Percentiles rank a stretch among this genome's conserved stretches.
Evolutionary conservation across 23 tunicate genomes (phyloP).

Genomic region (Styela plicata): DNA sequence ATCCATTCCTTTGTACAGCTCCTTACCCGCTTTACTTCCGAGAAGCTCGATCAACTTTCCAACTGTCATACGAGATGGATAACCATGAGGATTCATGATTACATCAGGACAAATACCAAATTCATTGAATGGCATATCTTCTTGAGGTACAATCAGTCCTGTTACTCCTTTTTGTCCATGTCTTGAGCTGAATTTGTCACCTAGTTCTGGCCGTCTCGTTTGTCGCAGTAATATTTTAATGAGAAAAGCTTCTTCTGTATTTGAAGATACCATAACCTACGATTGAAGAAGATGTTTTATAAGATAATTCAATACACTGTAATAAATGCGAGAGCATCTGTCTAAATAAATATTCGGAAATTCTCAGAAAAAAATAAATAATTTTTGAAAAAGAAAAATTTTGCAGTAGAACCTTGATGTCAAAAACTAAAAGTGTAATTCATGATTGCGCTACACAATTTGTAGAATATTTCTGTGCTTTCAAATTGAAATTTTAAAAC

Average conservation of each 20-base stretch:
- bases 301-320: too few relatives aligned
- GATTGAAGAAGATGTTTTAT: too few relatives aligned
- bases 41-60: slow-evolving; percentile 90
- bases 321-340: too few relatives aligned
- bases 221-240: slow-evolving; percentile 79
- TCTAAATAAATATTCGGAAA: too few relatives aligned
- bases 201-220: slow-evolving; percentile 89
- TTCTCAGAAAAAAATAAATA: too few relatives aligned
- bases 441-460: too few relatives aligned
- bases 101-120: slow-evolving; percentile 96
- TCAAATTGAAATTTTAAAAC: too few relatives aligned
- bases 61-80: slow-evolving; percentile 99
- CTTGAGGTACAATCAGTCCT: slow-evolving; percentile 80
- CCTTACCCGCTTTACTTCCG: slow-evolving; percentile 98
- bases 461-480: too few relatives aligned
- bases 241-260: slow-evolving; percentile 71
- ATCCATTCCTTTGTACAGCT: too few relatives aligned
- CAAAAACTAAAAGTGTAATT: too few relatives aligned
- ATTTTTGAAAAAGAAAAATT: too few relatives aligned
- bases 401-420: too few relatives aligned
- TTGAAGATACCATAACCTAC: slow-evolving; percentile 68
- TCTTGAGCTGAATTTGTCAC: slow-evolving; percentile 91
- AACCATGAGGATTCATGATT: slow-evolving; percentile 99
- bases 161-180: slow-evolving; percentile 99
- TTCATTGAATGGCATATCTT: slow-evolving; percentile 97